These are phyloP conservation scores for Schizopygopsis pylzovi DNA, from an alignment of 2,797 vertebrate species.

Conservation along the genomic window DNA sequence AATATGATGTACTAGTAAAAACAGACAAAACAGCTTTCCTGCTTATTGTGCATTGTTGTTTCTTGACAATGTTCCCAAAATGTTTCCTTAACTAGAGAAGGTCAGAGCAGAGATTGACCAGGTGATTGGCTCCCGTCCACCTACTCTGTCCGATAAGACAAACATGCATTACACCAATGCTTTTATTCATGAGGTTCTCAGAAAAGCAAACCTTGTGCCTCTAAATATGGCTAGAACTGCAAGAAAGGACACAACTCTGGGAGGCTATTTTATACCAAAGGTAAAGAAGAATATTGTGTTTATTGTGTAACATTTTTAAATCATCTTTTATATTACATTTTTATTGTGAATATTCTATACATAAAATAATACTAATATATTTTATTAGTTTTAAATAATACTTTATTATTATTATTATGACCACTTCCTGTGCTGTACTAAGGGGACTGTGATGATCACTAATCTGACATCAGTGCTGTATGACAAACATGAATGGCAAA, in stretches of 20 bases:
- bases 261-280: slow-evolving; percentile 82
- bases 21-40: not conserved
- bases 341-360: not conserved
- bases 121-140: slow-evolving; percentile 76
- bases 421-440: not conserved
- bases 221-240: slow-evolving; percentile 76
- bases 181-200: slow-evolving; percentile 84
- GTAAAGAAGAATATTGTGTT: slow-evolving; percentile 64
- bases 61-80: not conserved
- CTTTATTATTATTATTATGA: not conserved
- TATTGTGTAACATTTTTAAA: too few relatives aligned
- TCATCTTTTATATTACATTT: not conserved
- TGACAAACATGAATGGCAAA: slow-evolving; percentile 76
- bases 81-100: slow-evolving; percentile 71
- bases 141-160: slow-evolving; percentile 72
- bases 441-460: slow-evolving; percentile 48
- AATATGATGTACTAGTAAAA: not conserved
- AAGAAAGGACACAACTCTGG: slow-evolving; percentile 70
- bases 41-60: not conserved
- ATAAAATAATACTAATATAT: not conserved
- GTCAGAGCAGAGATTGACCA: slow-evolving; percentile 85
- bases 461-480: slow-evolving; percentile 73
- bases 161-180: slow-evolving; percentile 85
- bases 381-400: too few relatives aligned
- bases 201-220: slow-evolving; percentile 80